Evolutionary conservation across 2,888 invertebrate species (phyloP).

Genomic region (Monoplex corrugatus): DNA sequence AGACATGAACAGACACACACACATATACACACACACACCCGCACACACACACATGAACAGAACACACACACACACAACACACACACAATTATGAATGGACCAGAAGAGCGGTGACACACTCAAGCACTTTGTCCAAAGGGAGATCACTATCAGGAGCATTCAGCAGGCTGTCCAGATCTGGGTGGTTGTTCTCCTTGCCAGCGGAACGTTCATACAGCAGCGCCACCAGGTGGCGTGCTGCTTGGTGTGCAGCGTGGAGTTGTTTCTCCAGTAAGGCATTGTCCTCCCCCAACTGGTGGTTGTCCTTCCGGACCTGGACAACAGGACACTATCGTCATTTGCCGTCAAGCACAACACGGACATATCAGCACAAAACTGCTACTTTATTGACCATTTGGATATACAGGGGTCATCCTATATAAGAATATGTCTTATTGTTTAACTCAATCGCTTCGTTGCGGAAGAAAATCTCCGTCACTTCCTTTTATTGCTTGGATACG

Average conservation of each 20-base stretch:
- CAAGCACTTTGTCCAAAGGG: constrained; percentile 12
- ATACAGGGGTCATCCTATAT: no score
- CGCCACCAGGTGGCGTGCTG: not conserved
- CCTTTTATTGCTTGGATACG: no score
- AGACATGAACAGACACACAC: not conserved
- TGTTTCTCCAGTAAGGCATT: constrained; percentile 37
- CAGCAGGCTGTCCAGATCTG: not conserved
- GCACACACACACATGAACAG: not conserved
- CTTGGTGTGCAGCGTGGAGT: not conserved
- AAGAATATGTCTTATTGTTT: no score
- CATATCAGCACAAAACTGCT: no score
- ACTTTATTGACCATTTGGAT: no score
- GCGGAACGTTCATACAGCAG: not conserved
- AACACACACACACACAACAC: not conserved
- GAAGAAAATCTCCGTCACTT: no score
- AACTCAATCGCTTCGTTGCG: no score
- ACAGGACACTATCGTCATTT: not conserved
- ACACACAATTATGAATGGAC: not conserved
- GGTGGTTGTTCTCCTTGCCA: not conserved
- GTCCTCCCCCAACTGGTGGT: not conserved
- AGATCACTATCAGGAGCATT: constrained; percentile 17
- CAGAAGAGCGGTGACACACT: not conserved
- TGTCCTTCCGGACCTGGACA: constrained; percentile 25
- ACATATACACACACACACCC: not conserved
- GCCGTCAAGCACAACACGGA: not conserved